phyloP scores from a whole-genome alignment of 1,140 invertebrate genomes.

The Apis laboriosa region DNA sequence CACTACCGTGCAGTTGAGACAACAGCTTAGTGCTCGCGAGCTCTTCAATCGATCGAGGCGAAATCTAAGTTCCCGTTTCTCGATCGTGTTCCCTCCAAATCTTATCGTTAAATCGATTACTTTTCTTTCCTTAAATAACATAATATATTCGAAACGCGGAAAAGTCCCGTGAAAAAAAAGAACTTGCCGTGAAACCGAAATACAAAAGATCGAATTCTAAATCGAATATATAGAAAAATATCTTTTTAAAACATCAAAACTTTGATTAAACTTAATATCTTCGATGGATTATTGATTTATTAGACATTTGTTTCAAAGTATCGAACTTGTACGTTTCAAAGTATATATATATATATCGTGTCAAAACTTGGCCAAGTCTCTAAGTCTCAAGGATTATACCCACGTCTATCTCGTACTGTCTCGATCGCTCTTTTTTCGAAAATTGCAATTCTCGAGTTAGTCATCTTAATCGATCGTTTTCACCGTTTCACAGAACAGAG shows the following conservation, averaged over 20 bases:
- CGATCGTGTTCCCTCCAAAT: conserved; percentile 4
- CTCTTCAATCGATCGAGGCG: conserved; percentile 68
- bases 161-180: too few relatives aligned
- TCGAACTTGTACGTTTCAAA: neutral
- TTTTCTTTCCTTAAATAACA: neutral
- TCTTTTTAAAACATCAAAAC: too few relatives aligned
- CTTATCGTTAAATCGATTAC: neutral
- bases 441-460: too few relatives aligned
- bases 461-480: neutral
- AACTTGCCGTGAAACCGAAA: neutral
- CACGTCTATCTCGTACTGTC: neutral
- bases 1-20: conserved; percentile 67
- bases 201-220: neutral
- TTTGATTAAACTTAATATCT: neutral
- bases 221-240: neutral
- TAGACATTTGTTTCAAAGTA: neutral
- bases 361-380: neutral
- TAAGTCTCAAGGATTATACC: neutral
- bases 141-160: too few relatives aligned
- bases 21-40: conserved; percentile 70
- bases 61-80: conserved; percentile 28
- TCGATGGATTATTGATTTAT: neutral
- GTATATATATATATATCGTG: too few relatives aligned
- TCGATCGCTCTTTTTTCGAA: neutral
- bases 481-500: conserved; percentile 66